phyloP scores from a whole-genome alignment of 2,888 invertebrate species.

The Sepioteuthis lessoniana region DNA sequence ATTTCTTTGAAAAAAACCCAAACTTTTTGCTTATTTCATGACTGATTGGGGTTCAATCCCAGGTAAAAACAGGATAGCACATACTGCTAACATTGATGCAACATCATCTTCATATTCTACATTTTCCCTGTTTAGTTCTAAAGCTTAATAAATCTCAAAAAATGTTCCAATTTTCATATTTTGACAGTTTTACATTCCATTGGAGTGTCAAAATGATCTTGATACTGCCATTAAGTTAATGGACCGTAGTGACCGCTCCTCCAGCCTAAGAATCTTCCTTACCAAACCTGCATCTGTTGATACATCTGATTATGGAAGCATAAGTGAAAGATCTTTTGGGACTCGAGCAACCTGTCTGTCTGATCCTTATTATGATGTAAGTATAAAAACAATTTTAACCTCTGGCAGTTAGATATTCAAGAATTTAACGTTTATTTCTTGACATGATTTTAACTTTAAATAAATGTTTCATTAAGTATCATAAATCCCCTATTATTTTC shows the following conservation, averaged over 20 bases:
- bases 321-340: slow-evolving; percentile 38
- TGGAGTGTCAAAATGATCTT: slow-evolving; percentile 71
- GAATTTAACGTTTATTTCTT: no score
- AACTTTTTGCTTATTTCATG: no score
- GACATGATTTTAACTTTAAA: no score
- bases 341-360: slow-evolving; percentile 8
- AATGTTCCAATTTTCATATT: background rate
- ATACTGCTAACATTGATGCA: no score
- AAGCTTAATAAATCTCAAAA: no score
- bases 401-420: background rate
- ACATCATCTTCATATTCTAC: no score
- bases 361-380: slow-evolving; percentile 39
- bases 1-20: no score
- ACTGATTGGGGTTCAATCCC: no score
- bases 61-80: no score
- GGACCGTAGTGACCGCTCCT: slow-evolving; percentile 67
- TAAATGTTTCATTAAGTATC: no score
- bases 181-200: slow-evolving; percentile 71
- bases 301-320: slow-evolving; percentile 44
- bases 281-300: slow-evolving; percentile 54
- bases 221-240: slow-evolving; percentile 73
- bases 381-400: background rate
- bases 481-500: no score
- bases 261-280: slow-evolving; percentile 68
- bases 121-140: no score